A percentile compares a stretch with the other conserved stretches of the same genome.
Conservation (phyloP, 2,113 vertebrate genomes). For the Lycocorax pyrrhopterus region DNA sequence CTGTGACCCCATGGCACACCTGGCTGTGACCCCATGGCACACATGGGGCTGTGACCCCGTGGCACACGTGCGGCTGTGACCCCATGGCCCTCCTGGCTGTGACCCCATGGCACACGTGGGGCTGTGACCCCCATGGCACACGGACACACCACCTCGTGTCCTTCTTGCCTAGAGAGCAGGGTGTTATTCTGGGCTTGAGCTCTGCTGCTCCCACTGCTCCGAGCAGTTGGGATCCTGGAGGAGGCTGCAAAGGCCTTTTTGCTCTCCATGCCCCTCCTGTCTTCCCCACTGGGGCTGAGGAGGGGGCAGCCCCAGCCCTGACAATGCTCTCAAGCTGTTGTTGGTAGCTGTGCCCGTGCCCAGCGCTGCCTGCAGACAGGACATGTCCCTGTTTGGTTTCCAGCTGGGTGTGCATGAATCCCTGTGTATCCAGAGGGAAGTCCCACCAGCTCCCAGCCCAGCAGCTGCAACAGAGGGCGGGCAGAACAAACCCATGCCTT, state of each 20-base stretch:
- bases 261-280: neutral
- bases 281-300: neutral
- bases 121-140: neutral
- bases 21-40: neutral
- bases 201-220: neutral
- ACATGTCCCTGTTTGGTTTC: neutral
- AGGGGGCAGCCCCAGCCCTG: neutral
- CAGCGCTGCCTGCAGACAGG: neutral
- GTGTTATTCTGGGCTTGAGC: neutral
- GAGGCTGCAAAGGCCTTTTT: neutral
- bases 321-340: neutral
- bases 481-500: rapidly evolving
- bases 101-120: no score
- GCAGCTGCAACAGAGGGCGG: neutral
- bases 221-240: neutral
- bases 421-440: neutral
- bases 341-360: neutral
- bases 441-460: neutral
- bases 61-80: neutral
- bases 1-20: neutral
- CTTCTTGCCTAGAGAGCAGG: neutral
- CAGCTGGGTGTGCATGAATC: neutral
- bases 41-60: rapidly evolving
- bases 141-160: neutral
- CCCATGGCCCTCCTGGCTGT: neutral